Conservation (phyloP, 2,113 vertebrate genomes). For the Pelvicachromis taeniatus region DNA sequence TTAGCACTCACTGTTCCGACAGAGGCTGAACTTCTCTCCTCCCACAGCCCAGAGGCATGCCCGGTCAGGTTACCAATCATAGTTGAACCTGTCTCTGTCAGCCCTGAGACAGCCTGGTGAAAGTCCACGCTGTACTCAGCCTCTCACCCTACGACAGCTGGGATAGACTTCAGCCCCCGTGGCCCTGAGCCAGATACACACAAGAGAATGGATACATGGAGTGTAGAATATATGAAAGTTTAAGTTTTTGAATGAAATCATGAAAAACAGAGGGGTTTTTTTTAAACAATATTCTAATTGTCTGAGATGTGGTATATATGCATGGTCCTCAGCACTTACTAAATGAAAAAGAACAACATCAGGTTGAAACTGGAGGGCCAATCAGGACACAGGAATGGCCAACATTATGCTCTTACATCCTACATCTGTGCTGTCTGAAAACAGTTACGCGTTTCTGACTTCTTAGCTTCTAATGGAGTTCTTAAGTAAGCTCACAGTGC, state of each 20-base stretch:
- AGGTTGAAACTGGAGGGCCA: background rate
- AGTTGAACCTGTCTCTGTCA: background rate
- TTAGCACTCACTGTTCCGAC: background rate
- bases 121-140: background rate
- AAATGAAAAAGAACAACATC: background rate
- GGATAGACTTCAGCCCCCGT: background rate
- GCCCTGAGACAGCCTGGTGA: background rate
- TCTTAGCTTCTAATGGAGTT: background rate
- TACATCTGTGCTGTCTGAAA: background rate
- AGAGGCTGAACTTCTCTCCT: background rate
- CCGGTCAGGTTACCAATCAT: accelerated
- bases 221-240: background rate
- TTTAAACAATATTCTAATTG: background rate
- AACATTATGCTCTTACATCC: background rate
- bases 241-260: background rate
- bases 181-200: background rate
- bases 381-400: background rate
- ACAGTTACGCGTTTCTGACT: background rate
- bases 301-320: background rate
- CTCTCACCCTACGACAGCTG: background rate
- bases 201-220: background rate
- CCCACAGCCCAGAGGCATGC: accelerated
- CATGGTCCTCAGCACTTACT: background rate
- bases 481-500: accelerated
- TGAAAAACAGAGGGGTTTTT: background rate